A percentile compares a stretch with the other conserved stretches of the same genome.
phyloP scores from a whole-genome alignment of 2,797 vertebrate species.

The Limnodromus scolopaceus region DNA sequence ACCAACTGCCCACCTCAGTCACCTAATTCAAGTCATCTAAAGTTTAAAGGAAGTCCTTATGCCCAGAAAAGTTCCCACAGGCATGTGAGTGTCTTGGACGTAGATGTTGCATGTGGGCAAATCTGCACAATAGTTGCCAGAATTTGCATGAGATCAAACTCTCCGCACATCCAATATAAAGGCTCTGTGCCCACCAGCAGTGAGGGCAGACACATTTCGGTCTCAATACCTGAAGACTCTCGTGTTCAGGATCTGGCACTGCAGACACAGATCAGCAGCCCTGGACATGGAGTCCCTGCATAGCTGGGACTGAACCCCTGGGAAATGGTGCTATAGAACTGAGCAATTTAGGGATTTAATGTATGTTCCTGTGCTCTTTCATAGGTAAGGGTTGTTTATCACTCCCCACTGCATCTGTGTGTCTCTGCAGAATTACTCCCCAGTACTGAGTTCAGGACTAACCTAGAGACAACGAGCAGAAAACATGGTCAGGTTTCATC shows the following conservation, averaged over 20 bases:
- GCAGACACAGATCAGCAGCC: not conserved
- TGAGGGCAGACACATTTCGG: not conserved
- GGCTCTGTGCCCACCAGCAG: not conserved
- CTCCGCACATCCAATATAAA: accelerated
- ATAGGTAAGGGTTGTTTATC: not conserved
- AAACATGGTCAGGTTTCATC: not conserved
- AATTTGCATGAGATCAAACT: not conserved
- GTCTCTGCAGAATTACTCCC: not conserved
- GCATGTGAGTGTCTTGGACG: not conserved
- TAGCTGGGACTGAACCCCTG: not conserved
- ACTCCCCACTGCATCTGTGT: not conserved
- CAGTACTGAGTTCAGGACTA: not conserved
- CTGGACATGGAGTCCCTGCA: not conserved
- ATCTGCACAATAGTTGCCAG: not conserved
- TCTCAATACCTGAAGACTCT: not conserved
- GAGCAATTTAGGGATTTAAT: not conserved
- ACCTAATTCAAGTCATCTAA: not conserved
- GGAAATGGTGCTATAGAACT: not conserved
- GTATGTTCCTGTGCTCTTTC: not conserved
- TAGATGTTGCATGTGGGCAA: accelerated
- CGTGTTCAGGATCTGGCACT: not conserved
- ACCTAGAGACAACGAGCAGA: not conserved
- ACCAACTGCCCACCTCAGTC: not conserved
- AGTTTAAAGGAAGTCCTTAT: not conserved
- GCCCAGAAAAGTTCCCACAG: not conserved